Percentiles rank a stretch among this genome's conserved stretches.
These are phyloP conservation scores for Netelia inedita DNA, from an alignment of 2,888 invertebrate species.

Conservation along the genomic window DNA sequence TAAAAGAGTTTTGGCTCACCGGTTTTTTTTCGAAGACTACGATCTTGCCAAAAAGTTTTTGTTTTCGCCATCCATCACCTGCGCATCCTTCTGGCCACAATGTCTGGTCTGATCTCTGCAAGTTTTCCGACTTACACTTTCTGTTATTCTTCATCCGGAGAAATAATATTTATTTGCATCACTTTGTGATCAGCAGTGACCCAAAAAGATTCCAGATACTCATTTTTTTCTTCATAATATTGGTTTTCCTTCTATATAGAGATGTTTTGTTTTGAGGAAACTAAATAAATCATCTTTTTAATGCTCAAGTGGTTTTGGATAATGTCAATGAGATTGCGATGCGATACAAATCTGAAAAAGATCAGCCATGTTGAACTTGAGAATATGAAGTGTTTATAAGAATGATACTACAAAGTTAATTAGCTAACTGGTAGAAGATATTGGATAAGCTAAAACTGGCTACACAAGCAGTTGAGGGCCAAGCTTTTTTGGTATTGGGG, in stretches of 20 bases:
- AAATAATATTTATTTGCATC: background rate
- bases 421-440: too few relatives aligned
- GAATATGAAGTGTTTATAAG: too few relatives aligned
- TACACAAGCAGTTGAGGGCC: too few relatives aligned
- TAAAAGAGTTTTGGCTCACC: background rate
- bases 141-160: background rate
- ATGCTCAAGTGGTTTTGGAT: background rate
- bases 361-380: background rate
- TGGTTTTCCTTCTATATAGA: background rate
- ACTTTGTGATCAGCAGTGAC: background rate
- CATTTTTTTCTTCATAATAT: background rate
- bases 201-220: background rate
- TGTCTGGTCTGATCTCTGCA: too few relatives aligned
- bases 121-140: background rate
- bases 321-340: too few relatives aligned
- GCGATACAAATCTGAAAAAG: background rate
- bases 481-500: too few relatives aligned
- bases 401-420: too few relatives aligned
- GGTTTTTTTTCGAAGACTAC: background rate
- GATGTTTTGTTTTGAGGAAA: background rate
- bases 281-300: background rate
- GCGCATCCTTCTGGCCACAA: background rate
- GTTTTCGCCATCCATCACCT: background rate
- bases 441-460: too few relatives aligned
- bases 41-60: background rate